Evolutionary conservation across 2,888 invertebrate genomes (phyloP), one percentile per base, ranked within the genome.

Genomic region (Danaus chrysippus): DNA sequence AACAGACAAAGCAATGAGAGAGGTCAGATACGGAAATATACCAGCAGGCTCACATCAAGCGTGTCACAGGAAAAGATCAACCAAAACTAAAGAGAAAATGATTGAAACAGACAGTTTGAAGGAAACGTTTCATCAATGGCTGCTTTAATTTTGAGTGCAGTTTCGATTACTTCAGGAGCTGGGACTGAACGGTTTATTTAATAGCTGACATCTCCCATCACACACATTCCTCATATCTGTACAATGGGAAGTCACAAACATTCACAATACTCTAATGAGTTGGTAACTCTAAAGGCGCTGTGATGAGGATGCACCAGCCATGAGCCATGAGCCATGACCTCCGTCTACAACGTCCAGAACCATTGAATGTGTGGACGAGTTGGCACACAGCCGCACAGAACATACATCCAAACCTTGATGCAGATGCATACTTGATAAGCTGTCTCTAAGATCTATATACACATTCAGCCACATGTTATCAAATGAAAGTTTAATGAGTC

Each of bases 261-360:
- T 82, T 81, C 83, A 86, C 79, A 70, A 69, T 69, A 70, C 61
- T 70, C 70, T 70, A 71, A 77, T 77, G 76, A 80, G 76, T 52
- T 76, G 70, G 23, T 34, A 34, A 75, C 73, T 80, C 81, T 84
- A 86, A 77, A 83, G 81, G 81, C 82, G 78, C 73, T 78, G 73
- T 78, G 81, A 81, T 77, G 79, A 79, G 75, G 84, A 85, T 87
- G 86, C 86, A 86, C 86, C 86, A 86, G 82, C 84, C 23, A 34
- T 34, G 23, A 86, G 82, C 84, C 23, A 34, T 34, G 23, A 34
- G 23, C 84, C 81, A 81, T 77, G 75, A 71, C 76, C 76, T 81
- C 77, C 77, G 77, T 81, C 74, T 71, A 78, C 79, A 76, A 76
- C 76, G 82, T 87, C 87, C 88, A 87, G 87, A 89, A 89, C 88